Percentiles rank a stretch among this genome's conserved stretches.
phyloP scores from a whole-genome alignment of 2,113 vertebrate genomes.

The Notothenia rossii region DNA sequence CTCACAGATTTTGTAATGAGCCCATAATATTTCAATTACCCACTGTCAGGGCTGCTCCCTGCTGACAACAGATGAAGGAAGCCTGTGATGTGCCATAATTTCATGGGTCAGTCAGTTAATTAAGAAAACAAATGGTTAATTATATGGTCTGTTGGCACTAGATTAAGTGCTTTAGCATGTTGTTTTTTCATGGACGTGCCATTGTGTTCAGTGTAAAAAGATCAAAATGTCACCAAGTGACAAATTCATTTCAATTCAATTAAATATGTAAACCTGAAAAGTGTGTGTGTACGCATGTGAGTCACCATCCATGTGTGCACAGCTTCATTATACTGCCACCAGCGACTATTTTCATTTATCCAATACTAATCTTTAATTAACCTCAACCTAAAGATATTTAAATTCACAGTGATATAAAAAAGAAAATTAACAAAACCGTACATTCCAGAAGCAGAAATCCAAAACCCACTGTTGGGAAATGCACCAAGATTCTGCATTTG shows the following conservation, averaged over 20 bases:
- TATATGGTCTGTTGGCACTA: constrained; percentile 52
- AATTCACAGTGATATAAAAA: too few species aligned
- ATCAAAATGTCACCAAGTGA: constrained; percentile 19
- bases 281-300: neutral
- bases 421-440: too few species aligned
- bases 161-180: constrained; percentile 11
- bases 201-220: constrained; percentile 33
- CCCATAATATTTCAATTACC: constrained; percentile 52
- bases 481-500: too few species aligned
- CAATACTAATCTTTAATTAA: too few species aligned
- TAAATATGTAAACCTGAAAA: neutral
- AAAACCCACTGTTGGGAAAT: too few species aligned
- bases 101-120: constrained; percentile 57
- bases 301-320: neutral
- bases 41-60: constrained; percentile 34
- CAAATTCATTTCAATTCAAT: constrained; percentile 16
- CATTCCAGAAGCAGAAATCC: too few species aligned
- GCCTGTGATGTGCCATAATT: constrained; percentile 22
- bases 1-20: constrained; percentile 38
- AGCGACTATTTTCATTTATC: neutral
- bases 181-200: constrained; percentile 25
- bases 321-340: neutral
- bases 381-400: too few species aligned
- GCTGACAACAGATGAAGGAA: constrained; percentile 16
- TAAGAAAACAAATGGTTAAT: constrained; percentile 68